Base-by-base conservation (phyloP, 1,140 invertebrate species). In the Eueides isabella region DNA sequence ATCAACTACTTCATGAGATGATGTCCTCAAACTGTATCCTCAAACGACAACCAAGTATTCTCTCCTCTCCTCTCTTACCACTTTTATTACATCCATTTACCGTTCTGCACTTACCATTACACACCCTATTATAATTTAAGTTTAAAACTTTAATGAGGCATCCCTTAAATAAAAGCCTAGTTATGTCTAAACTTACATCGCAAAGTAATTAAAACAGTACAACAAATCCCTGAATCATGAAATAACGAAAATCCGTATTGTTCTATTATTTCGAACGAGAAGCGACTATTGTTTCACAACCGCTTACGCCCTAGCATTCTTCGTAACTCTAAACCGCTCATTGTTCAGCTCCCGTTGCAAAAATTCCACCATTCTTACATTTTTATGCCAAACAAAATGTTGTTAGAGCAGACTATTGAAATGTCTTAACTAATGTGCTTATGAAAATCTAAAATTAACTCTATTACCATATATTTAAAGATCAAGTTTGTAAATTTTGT, bases 341-440 rank as follows among this genome's bases (percentile, higher is more conserved):
- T 81, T 79, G 77, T 79, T 63, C 61, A 71, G 75, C 65, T 77
- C 72, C 62, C 75, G 76, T 82, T 82, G 73, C 80, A 71, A 61
- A 72, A 78, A 79, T 77, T 77, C 75, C 71, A 73, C 74, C 55
- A 73, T 80, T 74, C 33, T 78, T 69, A 72, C 70, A 33, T 73
- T 77, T 77, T 82, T 77, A 65, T 71, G 73, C 66, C 30, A 74
- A 76, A 76, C 72, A 72, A 74, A 38, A 68, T 68, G 63, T 74
- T 55, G 65, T 64, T 68, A 69, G 12, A 72, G 5, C 26, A 23
- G 6, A 1, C 26, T 29, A 14, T n/a, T 5, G 4, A 74, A 74
- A 63, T 6, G 33, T 29, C 35, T 11, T 64, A 74, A 63, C 35
- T 31, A 1, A 23, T 28, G 28, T 26, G 6, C 5, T 14, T 23